These are phyloP conservation scores for Triplophysa dalaica DNA, from an alignment of 2,113 vertebrate genomes.

Conservation along the genomic window DNA sequence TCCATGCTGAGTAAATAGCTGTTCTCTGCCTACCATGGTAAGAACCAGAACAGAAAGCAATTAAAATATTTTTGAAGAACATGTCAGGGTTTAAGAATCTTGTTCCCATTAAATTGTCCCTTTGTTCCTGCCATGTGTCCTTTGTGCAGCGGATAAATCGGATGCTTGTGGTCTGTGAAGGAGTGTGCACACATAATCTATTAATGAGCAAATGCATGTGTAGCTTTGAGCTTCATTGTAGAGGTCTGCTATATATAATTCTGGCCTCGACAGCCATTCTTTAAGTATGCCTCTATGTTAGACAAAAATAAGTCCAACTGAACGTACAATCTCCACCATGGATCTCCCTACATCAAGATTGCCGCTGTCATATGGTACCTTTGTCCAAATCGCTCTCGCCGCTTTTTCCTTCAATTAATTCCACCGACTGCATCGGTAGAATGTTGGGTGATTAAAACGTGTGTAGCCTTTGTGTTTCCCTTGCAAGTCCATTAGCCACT, in stretches of 20 bases:
- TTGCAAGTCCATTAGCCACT: slow-evolving; percentile 50
- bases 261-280: slow-evolving; percentile 16
- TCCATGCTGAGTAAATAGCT: slow-evolving; percentile 30
- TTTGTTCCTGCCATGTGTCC: neutral
- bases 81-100: slow-evolving; percentile 20
- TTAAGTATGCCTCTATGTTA: neutral
- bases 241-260: neutral
- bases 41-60: slow-evolving; percentile 11
- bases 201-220: neutral
- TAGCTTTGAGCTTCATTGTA: neutral
- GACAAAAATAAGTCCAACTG: no score
- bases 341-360: neutral
- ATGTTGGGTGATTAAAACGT: slow-evolving; percentile 56
- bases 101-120: slow-evolving; percentile 2
- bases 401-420: slow-evolving; percentile 46
- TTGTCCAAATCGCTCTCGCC: neutral
- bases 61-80: slow-evolving; percentile 30
- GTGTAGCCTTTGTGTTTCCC: slow-evolving; percentile 54
- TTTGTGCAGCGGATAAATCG: neutral
- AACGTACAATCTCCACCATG: neutral
- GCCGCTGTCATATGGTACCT: neutral
- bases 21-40: slow-evolving; percentile 4
- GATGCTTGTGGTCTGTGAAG: neutral
- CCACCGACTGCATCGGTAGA: slow-evolving; percentile 43
- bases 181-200: slow-evolving; percentile 9